phyloP scores from a whole-genome alignment of 2,113 vertebrate genomes.

The Prionailurus bengalensis region DNA sequence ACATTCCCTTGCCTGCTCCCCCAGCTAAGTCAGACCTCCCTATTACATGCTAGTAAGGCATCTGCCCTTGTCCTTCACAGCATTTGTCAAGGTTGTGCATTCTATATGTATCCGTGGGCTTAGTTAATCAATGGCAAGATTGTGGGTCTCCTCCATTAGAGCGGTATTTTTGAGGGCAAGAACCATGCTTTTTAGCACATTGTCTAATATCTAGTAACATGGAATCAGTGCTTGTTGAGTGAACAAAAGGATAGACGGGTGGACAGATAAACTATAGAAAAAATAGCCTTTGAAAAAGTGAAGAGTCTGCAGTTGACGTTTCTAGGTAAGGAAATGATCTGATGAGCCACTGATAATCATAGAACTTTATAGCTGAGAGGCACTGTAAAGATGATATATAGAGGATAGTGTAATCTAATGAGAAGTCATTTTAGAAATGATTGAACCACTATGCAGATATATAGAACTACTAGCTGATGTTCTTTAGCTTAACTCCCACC shows the following conservation, averaged over 20 bases:
- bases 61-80: neutral
- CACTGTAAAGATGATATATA: neutral
- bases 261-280: neutral
- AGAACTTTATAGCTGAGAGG: conserved; percentile 11
- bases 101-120: neutral
- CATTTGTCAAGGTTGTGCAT: neutral
- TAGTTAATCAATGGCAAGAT: neutral
- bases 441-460: neutral
- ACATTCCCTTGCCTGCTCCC: neutral
- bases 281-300: neutral
- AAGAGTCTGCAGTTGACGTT: neutral
- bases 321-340: conserved; percentile 47
- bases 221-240: neutral
- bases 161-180: neutral
- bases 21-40: neutral
- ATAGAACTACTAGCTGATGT: neutral
- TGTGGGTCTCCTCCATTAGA: neutral
- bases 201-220: neutral
- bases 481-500: neutral
- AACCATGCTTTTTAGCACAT: neutral
- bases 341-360: neutral
- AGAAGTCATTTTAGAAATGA: conserved; percentile 39
- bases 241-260: neutral
- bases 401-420: neutral
- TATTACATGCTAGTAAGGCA: neutral